phyloP scores from a whole-genome alignment of 2,113 vertebrate genomes.

The Aspidoscelis tigris region DNA sequence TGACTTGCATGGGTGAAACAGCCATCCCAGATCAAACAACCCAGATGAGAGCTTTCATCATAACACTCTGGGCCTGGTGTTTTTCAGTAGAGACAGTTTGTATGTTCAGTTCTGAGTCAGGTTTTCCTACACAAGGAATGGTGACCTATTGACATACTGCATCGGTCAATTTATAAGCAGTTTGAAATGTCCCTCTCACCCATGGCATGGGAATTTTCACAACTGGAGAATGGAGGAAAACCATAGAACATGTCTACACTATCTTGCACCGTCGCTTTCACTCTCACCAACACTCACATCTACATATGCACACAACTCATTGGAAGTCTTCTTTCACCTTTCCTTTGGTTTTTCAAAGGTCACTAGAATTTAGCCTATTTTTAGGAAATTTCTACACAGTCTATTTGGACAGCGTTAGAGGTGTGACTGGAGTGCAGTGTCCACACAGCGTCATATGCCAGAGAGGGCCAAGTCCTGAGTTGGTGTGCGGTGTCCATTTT shows the following conservation, averaged over 20 bases:
- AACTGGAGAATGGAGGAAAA: neutral
- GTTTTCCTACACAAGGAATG: neutral
- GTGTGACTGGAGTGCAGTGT: too few relatives aligned
- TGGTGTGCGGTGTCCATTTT: too few relatives aligned
- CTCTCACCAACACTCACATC: too few relatives aligned
- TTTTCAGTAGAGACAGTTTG: neutral
- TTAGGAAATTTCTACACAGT: too few relatives aligned
- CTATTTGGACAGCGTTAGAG: too few relatives aligned
- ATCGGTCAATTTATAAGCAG: neutral
- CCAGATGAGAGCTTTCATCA: neutral
- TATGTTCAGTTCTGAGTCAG: neutral
- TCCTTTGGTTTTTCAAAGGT: neutral
- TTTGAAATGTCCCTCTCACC: neutral
- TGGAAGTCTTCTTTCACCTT: neutral
- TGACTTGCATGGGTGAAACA: neutral
- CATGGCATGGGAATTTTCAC: constrained; percentile 2
- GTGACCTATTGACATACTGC: neutral
- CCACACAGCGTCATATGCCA: neutral
- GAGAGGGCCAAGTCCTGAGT: neutral
- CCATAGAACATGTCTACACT: neutral
- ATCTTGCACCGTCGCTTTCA: too few relatives aligned
- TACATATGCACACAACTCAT: neutral
- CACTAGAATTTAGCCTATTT: neutral
- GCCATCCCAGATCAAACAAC: neutral
- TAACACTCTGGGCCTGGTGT: neutral